Evolutionary conservation across 1,140 invertebrate species (phyloP), one percentile per base, ranked within the genome.

Genomic region (Neomicropteryx cornuta): DNA sequence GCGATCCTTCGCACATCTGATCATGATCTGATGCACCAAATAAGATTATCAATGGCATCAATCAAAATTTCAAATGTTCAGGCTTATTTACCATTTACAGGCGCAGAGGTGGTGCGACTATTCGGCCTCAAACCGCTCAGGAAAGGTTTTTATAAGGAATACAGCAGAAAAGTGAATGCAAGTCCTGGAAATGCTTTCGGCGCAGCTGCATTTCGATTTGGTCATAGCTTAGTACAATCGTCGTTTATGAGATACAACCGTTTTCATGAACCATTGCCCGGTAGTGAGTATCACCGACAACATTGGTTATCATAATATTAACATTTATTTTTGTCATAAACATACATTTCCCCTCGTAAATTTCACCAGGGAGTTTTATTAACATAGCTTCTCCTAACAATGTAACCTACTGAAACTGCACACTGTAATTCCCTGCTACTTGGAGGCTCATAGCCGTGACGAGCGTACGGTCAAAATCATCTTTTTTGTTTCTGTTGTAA

Each of bases 201-300:
- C 1, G 79, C 89, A 0, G 94, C 93, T 2, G 96, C 90, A n/a
- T 94, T 87, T 60, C 73, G 90, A 14, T 97, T 97, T 60, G 95
- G 95, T 0, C 95, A 97, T 58, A 92, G 89, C 18, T 56, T 98
- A 16, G 83, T 98, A 1, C 85, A 93, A 47, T 81, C 81, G 0
- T 78, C 73, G 18, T 81, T 80, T 48, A 56, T 79, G 13, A 62
- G 81, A 36, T 79, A 69, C 48, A 75, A 83, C 45, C 69, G 63
- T 4, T 58, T 74, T 42, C 81, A 83, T 53, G 60, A 66, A 29
- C 70, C 76, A 2, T 56, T 83, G 19, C 64, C 66, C 10, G 80
- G 81, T 35, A 83, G 81, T 84, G 47, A 72, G 70, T 62, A 22
- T 2, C 32, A 4, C 5, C n/a, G 18, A 2, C 14, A 24, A 1